These are phyloP conservation scores for Ridgeia piscesae DNA, from an alignment of 1,140 invertebrate genomes.

Conservation along the genomic window DNA sequence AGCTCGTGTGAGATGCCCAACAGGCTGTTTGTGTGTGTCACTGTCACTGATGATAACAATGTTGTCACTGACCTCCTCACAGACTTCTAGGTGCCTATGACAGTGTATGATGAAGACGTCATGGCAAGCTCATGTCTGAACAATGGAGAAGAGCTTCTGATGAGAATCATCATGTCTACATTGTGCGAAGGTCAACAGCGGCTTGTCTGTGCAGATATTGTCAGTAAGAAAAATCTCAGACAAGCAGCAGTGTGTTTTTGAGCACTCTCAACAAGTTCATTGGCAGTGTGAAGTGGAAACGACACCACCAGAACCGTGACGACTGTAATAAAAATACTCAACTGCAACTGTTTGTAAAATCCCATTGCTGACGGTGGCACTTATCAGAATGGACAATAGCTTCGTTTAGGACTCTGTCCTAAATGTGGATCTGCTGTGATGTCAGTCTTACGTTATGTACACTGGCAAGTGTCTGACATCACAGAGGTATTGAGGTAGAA, in stretches of 20 bases:
- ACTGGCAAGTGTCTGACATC: background rate
- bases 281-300: background rate
- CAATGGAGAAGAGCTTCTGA: no score
- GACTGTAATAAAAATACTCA: background rate
- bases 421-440: background rate
- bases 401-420: background rate
- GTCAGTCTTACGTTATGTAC: background rate
- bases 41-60: no score
- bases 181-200: background rate
- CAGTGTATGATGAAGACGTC: no score
- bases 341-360: background rate
- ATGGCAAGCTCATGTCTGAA: no score
- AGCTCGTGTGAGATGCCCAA: no score
- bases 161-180: background rate
- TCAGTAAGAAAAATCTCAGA: background rate
- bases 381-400: background rate
- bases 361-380: background rate
- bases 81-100: no score
- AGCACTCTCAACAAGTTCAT: background rate
- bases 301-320: background rate
- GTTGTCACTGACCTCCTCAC: no score
- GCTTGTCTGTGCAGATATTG: background rate
- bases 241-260: background rate
- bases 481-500: no score
- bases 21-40: no score